Conservation (phyloP, 2,888 invertebrate genomes). For the Tipula lateralis region DNA sequence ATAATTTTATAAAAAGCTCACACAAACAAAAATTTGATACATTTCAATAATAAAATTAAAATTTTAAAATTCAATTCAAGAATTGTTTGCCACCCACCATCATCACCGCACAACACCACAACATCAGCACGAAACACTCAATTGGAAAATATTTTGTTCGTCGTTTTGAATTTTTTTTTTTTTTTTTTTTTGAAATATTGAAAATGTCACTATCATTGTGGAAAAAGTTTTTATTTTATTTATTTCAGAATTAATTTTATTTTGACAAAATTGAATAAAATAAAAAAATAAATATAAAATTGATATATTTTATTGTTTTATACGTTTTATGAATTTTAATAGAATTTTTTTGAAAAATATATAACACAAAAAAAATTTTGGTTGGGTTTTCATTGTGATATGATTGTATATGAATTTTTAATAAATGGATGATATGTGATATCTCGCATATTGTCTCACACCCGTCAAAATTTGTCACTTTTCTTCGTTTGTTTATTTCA, state of each 20-base stretch:
- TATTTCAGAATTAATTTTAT: conserved; percentile 19
- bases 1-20: not conserved
- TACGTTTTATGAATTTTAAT: conserved; percentile 24
- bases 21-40: not conserved
- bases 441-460: not conserved
- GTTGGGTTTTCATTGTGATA: not conserved
- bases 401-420: not conserved
- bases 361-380: not conserved
- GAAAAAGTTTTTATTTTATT: not conserved
- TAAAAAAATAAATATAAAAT: not conserved
- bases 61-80: conserved; percentile 12
- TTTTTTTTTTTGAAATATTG: not conserved
- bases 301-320: not conserved
- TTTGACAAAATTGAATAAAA: conserved; percentile 3
- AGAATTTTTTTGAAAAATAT: not conserved
- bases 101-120: not conserved
- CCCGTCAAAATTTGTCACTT: not conserved
- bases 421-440: conserved; percentile 19
- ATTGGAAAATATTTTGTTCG: not conserved
- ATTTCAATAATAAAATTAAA: conserved; percentile 15
- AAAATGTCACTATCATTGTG: conserved; percentile 2
- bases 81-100: not conserved
- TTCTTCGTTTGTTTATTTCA: not conserved
- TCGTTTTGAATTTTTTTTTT: not conserved
- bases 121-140: not conserved